These are phyloP conservation scores for Porphyrio hochstetteri DNA, from an alignment of 2,113 vertebrate genomes.

Conservation along the genomic window DNA sequence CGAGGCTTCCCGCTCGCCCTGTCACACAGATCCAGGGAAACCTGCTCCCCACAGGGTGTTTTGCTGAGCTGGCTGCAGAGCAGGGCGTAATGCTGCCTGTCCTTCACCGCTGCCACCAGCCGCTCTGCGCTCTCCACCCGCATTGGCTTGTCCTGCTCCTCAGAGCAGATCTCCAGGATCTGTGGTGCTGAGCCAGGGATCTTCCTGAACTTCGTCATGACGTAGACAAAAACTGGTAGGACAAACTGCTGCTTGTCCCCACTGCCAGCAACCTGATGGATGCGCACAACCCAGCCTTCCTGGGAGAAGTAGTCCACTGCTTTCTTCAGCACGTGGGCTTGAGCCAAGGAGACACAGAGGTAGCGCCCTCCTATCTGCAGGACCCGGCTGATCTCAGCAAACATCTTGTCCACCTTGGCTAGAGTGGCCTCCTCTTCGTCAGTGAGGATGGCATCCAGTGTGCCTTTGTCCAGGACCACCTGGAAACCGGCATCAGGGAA, in stretches of 20 bases:
- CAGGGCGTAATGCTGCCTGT: constrained; percentile 88
- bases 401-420: constrained; percentile 81
- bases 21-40: constrained; percentile 86
- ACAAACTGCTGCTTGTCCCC: constrained; percentile 76
- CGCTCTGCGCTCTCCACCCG: constrained; percentile 73
- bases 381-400: constrained; percentile 88
- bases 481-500: constrained; percentile 87
- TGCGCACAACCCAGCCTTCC: constrained; percentile 89
- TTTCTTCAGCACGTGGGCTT: constrained; percentile 87
- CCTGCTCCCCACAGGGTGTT: constrained; percentile 66
- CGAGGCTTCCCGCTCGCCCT: constrained; percentile 81
- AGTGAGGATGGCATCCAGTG: constrained; percentile 86
- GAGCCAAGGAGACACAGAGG: constrained; percentile 92
- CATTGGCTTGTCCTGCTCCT: constrained; percentile 83
- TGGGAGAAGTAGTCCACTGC: constrained; percentile 86
- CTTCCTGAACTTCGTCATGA: constrained; percentile 92
- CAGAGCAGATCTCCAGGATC: constrained; percentile 88
- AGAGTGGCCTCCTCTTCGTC: constrained; percentile 79
- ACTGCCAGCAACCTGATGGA: constrained; percentile 83
- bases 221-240: constrained; percentile 87
- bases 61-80: constrained; percentile 84
- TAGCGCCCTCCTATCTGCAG: constrained; percentile 90
- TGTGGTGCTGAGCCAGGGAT: constrained; percentile 70
- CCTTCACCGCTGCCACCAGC: constrained; percentile 83
- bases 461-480: constrained; percentile 92